Conservation (phyloP, 2,113 vertebrate genomes). For the Peromyscus leucopus region DNA sequence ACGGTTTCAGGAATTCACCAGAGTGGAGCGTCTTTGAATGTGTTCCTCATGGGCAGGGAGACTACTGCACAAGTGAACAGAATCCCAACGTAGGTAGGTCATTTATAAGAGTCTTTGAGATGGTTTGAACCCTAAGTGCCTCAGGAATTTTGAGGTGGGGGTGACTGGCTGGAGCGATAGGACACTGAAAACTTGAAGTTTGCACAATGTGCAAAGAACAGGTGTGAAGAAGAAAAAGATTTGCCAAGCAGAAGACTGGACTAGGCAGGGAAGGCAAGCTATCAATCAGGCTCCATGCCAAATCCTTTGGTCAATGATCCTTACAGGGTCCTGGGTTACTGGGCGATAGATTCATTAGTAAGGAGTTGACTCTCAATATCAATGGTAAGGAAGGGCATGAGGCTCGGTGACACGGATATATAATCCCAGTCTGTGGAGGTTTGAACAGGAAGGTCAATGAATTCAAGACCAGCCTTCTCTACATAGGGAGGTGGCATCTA, state of each 20-base stretch:
- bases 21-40: not conserved
- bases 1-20: not conserved
- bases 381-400: no score
- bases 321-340: not conserved
- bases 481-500: not conserved
- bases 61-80: not conserved
- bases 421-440: not conserved
- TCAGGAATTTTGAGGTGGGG: not conserved
- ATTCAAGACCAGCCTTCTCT: not conserved
- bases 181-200: not conserved
- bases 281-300: not conserved
- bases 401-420: not conserved
- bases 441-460: not conserved
- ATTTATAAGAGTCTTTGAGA: not conserved
- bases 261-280: no score
- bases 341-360: no score
- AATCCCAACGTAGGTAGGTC: not conserved
- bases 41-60: not conserved
- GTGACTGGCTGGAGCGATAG: accelerated
- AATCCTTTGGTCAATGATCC: accelerated
- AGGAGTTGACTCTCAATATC: not conserved
- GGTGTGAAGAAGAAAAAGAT: not conserved
- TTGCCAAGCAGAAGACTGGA: not conserved
- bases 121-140: not conserved
- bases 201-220: not conserved